Evolutionary conservation across 2,888 invertebrate genomes (phyloP), one percentile per base, ranked within the genome.

Genomic region (Pelosia muscerda): DNA sequence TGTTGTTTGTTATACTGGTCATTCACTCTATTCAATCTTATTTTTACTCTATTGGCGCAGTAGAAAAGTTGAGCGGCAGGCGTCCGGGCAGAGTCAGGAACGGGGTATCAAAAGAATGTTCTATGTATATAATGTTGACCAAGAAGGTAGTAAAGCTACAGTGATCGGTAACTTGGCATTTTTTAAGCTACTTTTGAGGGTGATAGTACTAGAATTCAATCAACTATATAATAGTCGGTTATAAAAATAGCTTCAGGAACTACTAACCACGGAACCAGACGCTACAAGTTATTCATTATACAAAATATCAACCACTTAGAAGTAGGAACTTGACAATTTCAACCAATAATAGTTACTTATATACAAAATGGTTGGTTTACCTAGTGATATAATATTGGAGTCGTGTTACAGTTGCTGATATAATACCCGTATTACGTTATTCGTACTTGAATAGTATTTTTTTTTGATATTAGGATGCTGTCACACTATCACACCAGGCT

Each of bases 1-100:
- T 65, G 42, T 65, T 59, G 58, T 65, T 65, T 59, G 28, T 65
- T 59, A 49, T 58, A n/a, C 23, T 25, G 59, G 49, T 58, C 64
- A 49, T 38, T 57, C 55, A 56, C 64, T 49, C 49, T 49, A 25
- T 58, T n/a, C 25, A 1, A 49, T 8, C 49, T 49, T n/a, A n/a
- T n/a, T n/a, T 49, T 49, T n/a, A n/a, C n/a, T n/a, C n/a, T 9
- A n/a, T 2, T n/a, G 42, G 19, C 1, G 49, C n/a, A n/a, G 49
- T 49, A 49, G 8, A 9, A 49, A 49, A n/a, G n/a, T n/a, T 1
- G 9, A 49, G n/a, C n/a, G n/a, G n/a, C n/a, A n/a, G 31, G 9
- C 31, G 31, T 42, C 19, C 6, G 2, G 42, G 19, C 0, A 6
- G 19, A 5, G 2, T 42, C 38, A 38, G 15, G 19, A 19, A 42